These are phyloP conservation scores for Tapera naevia DNA, from an alignment of 2,797 vertebrate genomes.

Conservation along the genomic window DNA sequence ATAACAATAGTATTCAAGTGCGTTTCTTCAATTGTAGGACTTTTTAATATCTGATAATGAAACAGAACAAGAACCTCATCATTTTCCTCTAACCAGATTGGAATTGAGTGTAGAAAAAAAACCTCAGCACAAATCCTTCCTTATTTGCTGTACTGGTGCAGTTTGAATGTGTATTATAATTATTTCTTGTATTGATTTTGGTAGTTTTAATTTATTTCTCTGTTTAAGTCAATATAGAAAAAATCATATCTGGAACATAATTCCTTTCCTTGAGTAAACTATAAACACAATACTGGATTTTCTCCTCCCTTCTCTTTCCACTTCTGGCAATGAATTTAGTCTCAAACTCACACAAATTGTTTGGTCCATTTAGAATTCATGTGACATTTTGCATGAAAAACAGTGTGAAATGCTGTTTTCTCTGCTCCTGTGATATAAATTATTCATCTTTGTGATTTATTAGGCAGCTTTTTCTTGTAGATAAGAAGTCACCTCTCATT, in stretches of 20 bases:
- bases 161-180: slow-evolving; percentile 34
- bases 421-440: slow-evolving; percentile 68
- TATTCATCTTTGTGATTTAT: slow-evolving; percentile 77
- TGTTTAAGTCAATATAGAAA: slow-evolving; percentile 55
- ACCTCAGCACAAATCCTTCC: neutral
- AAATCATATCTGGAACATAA: slow-evolving; percentile 36
- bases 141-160: slow-evolving; percentile 8
- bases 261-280: slow-evolving; percentile 22
- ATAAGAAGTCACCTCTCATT: slow-evolving; percentile 73
- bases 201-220: slow-evolving; percentile 64
- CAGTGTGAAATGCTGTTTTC: slow-evolving; percentile 73
- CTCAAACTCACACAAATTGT: slow-evolving; percentile 50
- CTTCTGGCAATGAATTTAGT: slow-evolving; percentile 32
- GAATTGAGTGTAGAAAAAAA: slow-evolving; percentile 28
- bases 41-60: slow-evolving; percentile 24
- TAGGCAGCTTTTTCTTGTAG: slow-evolving; percentile 71
- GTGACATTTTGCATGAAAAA: slow-evolving; percentile 71
- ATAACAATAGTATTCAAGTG: neutral
- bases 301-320: neutral
- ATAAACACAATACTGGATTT: neutral
- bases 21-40: neutral
- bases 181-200: slow-evolving; percentile 48
- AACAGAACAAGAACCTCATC: slow-evolving; percentile 28
- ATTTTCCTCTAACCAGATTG: slow-evolving; percentile 30
- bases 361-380: slow-evolving; percentile 74